Evolutionary conservation across 2,113 vertebrate species (phyloP).

Genomic region (Centropus unirufus): DNA sequence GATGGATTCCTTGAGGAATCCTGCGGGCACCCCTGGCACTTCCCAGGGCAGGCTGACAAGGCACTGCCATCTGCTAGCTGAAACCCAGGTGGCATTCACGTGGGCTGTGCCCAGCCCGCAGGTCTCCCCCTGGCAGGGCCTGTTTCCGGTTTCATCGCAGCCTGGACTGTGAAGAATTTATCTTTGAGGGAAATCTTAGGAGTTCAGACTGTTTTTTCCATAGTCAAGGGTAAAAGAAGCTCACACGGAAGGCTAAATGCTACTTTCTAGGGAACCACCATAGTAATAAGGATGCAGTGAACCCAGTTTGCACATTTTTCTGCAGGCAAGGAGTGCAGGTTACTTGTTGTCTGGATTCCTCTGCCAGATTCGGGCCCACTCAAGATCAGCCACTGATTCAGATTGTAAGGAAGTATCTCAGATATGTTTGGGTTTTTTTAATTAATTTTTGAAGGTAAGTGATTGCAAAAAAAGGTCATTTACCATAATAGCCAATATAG

Average conservation of each 20-base stretch:
- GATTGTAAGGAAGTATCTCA: constrained; percentile 16
- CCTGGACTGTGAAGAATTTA: background rate
- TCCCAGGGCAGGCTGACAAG: background rate
- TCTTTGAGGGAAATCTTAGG: background rate
- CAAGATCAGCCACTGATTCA: constrained; percentile 1
- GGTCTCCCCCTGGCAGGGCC: background rate
- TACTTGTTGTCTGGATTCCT: background rate
- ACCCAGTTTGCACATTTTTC: background rate
- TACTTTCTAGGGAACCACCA: background rate
- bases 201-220: background rate
- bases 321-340: background rate
- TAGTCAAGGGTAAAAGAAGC: background rate
- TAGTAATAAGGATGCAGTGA: background rate
- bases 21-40: rapidly evolving
- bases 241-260: background rate
- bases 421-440: background rate
- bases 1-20: background rate
- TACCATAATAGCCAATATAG: background rate
- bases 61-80: background rate
- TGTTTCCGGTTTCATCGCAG: background rate
- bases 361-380: background rate
- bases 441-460: constrained; percentile 14
- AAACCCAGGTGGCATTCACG: rapidly evolving
- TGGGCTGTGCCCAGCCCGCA: background rate
- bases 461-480: background rate